Evolutionary conservation across 2,888 invertebrate genomes (phyloP).

Genomic region (Hypomecis punctinalis): DNA sequence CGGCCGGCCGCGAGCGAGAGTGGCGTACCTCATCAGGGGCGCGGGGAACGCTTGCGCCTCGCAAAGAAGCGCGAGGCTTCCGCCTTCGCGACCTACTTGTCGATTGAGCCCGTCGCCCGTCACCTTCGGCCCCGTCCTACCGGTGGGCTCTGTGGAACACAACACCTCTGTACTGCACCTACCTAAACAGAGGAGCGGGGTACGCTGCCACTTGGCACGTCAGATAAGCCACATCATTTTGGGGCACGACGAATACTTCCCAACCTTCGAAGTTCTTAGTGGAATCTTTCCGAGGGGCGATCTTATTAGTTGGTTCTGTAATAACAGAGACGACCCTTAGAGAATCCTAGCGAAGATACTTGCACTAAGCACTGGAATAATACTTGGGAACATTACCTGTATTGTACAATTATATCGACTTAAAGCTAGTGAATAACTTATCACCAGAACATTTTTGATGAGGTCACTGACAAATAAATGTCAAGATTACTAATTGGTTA

Average conservation of each 20-base stretch:
- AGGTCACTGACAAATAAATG: neutral
- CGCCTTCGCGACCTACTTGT: constrained; percentile 71
- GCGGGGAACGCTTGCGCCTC: constrained; percentile 92
- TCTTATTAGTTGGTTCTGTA: constrained; percentile 89
- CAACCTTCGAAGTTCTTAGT: constrained; percentile 86
- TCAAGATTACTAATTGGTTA: neutral
- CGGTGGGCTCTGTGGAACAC: constrained; percentile 88
- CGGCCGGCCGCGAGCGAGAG: constrained; percentile 65
- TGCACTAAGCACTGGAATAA: neutral
- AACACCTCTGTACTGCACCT: constrained; percentile 76
- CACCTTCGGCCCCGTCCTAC: constrained; percentile 88
- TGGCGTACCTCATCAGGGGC: constrained; percentile 90
- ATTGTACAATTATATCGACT: neutral
- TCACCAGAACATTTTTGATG: neutral
- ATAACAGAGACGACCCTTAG: constrained; percentile 63
- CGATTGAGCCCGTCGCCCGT: constrained; percentile 86
- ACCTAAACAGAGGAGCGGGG: constrained; percentile 90
- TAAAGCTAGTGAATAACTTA: constrained; percentile 13
- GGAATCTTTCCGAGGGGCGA: constrained; percentile 84
- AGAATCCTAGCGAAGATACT: constrained; percentile 37
- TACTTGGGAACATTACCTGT: neutral
- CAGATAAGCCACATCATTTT: constrained; percentile 83
- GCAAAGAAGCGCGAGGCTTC: constrained; percentile 88
- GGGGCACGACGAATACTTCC: constrained; percentile 84
- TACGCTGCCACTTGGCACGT: constrained; percentile 89